Conservation (phyloP, 2,797 vertebrate genomes). For the Peromyscus eremicus region DNA sequence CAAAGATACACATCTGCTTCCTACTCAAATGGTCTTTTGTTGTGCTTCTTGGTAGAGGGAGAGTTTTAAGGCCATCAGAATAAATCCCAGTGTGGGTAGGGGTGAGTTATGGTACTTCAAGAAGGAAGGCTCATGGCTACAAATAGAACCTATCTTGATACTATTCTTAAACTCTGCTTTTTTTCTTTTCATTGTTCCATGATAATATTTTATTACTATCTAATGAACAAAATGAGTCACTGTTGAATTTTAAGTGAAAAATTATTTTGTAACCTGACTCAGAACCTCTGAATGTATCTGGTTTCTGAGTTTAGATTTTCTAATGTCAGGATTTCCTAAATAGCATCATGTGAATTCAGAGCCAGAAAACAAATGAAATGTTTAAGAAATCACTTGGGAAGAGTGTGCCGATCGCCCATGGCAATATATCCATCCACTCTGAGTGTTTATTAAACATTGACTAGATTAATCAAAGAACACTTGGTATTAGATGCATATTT, state of each 20-base stretch:
- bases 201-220: constrained; percentile 72
- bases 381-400: constrained; percentile 11
- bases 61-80: constrained; percentile 33
- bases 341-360: constrained; percentile 10
- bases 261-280: constrained; percentile 73
- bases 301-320: constrained; percentile 75
- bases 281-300: constrained; percentile 62
- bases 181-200: constrained; percentile 46
- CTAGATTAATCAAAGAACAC: constrained; percentile 28
- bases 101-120: constrained; percentile 43
- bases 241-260: constrained; percentile 68
- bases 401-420: background rate
- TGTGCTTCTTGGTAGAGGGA: constrained; percentile 55
- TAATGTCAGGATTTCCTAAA: constrained; percentile 72
- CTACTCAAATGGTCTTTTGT: constrained; percentile 80
- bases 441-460: constrained; percentile 53
- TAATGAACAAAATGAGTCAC: constrained; percentile 74
- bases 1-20: constrained; percentile 83
- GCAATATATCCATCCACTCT: background rate
- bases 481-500: background rate
- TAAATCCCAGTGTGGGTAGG: constrained; percentile 36
- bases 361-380: constrained; percentile 74
- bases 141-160: constrained; percentile 30
- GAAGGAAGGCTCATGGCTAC: constrained; percentile 65
- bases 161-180: constrained; percentile 43